Percentiles rank a stretch among this genome's conserved stretches.
Conservation (phyloP, 2,888 invertebrate species). For the Phaonia tiefii region DNA sequence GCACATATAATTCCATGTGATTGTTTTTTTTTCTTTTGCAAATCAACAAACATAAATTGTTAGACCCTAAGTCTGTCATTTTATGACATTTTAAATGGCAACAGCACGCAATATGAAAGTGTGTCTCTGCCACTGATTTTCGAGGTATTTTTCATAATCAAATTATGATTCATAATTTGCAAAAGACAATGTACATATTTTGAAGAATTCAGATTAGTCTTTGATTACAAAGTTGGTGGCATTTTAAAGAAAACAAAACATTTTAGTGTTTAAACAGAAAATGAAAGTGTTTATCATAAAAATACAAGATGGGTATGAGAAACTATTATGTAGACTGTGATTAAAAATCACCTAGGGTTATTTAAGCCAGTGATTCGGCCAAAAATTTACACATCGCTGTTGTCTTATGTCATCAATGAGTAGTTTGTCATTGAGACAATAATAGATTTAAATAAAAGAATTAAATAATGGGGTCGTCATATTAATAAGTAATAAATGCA, state of each 20-base stretch:
- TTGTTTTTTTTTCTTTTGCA: no score
- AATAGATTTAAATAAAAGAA: no score
- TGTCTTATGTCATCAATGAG: no score
- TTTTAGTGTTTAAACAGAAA: constrained; percentile 1
- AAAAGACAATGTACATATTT: constrained; percentile 8
- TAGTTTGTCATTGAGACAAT: no score
- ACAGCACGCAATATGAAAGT: constrained; percentile 40
- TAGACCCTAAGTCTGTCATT: constrained; percentile 10
- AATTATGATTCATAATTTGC: constrained; percentile 48
- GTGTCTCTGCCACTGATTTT: neutral
- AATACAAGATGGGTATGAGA: neutral
- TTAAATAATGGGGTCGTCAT: no score
- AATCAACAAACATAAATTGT: neutral
- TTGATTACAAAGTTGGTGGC: constrained; percentile 3
- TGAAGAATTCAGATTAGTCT: constrained; percentile 47
- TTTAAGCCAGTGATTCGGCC: no score
- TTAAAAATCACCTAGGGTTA: no score
- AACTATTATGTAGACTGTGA: neutral
- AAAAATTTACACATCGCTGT: no score
- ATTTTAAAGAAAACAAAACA: constrained; percentile 4
- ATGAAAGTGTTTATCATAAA: constrained; percentile 36
- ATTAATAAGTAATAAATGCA: no score
- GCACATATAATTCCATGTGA: constrained; percentile 28
- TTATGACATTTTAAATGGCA: constrained; percentile 16
- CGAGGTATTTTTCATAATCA: neutral